phyloP scores from a whole-genome alignment of 2,113 vertebrate species.

The Syngnathus scovelli region DNA sequence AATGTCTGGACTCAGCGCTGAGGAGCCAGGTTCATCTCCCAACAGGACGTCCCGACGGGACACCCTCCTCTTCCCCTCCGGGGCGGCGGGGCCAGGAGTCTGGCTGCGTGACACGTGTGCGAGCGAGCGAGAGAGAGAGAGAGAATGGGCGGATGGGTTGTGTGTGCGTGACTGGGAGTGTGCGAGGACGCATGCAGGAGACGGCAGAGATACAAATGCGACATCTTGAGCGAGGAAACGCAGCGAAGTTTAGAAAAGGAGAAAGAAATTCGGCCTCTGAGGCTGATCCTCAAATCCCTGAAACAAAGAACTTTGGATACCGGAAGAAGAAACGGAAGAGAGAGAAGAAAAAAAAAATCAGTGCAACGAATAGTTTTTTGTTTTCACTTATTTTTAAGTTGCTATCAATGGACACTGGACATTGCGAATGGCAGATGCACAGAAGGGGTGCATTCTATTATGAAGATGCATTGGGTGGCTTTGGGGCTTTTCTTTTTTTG shows the following conservation, averaged over 20 bases:
- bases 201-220: slow-evolving; percentile 48
- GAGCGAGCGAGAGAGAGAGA: slow-evolving; percentile 63
- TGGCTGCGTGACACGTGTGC: slow-evolving; percentile 81
- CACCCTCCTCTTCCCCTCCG: slow-evolving; percentile 60
- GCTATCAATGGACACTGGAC: slow-evolving; percentile 96
- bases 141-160: slow-evolving; percentile 77
- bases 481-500: slow-evolving; percentile 80
- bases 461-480: slow-evolving; percentile 72
- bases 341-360: slow-evolving; percentile 52
- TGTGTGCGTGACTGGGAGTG: slow-evolving; percentile 70
- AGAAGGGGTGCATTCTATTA: slow-evolving; percentile 76
- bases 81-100: slow-evolving; percentile 69
- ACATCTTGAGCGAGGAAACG: slow-evolving; percentile 55
- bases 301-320: slow-evolving; percentile 76
- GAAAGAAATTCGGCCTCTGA: slow-evolving; percentile 80
- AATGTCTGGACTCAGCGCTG: slow-evolving; percentile 84
- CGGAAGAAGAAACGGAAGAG: slow-evolving; percentile 38
- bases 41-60: slow-evolving; percentile 73
- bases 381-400: slow-evolving; percentile 68
- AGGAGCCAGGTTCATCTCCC: slow-evolving; percentile 83
- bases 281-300: slow-evolving; percentile 78
- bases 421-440: slow-evolving; percentile 77
- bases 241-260: slow-evolving; percentile 50
- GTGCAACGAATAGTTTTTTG: slow-evolving; percentile 54
- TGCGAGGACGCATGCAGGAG: slow-evolving; percentile 82